phyloP scores from a whole-genome alignment of 2,113 vertebrate genomes.

The Tragelaphus strepsiceros region DNA sequence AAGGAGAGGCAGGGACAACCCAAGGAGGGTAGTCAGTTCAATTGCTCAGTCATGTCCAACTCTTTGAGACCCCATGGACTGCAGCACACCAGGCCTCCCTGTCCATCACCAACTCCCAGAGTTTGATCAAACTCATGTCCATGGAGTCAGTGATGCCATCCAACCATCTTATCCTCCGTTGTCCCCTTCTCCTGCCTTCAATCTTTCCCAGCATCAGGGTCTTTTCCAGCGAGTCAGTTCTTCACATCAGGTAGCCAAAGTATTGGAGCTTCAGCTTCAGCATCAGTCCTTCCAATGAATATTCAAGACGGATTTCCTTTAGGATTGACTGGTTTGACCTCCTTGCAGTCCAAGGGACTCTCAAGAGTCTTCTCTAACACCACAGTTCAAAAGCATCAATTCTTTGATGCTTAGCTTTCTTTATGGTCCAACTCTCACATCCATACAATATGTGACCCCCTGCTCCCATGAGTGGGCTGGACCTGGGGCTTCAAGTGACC shows the following conservation, averaged over 20 bases:
- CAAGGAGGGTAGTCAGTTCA: background rate
- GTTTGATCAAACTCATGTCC: background rate
- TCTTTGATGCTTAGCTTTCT: background rate
- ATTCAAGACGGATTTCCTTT: background rate
- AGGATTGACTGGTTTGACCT: background rate
- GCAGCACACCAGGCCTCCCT: background rate
- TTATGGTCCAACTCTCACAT: background rate
- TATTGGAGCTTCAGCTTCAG: background rate
- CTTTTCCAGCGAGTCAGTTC: background rate
- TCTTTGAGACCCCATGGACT: background rate
- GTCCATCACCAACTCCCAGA: background rate
- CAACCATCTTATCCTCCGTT: background rate
- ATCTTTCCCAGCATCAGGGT: background rate
- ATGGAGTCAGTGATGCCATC: background rate
- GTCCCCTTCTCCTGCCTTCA: background rate
- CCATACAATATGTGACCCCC: background rate
- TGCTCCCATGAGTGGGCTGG: background rate
- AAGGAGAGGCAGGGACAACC: background rate
- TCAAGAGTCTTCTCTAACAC: background rate
- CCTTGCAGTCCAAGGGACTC: background rate
- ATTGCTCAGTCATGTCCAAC: background rate
- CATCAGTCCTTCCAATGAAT: background rate
- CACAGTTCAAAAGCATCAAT: background rate
- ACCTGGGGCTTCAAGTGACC: background rate
- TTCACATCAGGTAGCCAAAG: background rate